Conservation (phyloP, 2,888 invertebrate species). For the Lampropteryx suffumata region DNA sequence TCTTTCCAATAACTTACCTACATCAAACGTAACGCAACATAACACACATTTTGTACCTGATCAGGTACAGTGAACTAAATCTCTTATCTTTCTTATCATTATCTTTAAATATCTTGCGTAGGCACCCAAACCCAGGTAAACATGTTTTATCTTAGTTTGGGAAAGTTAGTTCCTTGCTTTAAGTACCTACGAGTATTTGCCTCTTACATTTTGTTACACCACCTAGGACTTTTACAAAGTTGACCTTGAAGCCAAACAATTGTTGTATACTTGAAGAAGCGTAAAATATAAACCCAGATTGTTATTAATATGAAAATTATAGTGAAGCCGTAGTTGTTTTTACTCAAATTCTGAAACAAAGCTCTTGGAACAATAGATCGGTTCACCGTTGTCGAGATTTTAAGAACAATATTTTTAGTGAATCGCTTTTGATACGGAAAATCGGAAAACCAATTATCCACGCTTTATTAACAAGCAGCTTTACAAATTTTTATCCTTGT, state of each 20-base stretch:
- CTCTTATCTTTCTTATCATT: conserved; percentile 35
- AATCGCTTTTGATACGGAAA: conserved; percentile 32
- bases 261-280: too few relatives aligned
- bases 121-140: conserved; percentile 2
- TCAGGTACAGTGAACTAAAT: conserved; percentile 27
- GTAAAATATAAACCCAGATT: not conserved
- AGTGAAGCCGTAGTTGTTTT: conserved; percentile 6
- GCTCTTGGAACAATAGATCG: conserved; percentile 37
- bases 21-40: too few relatives aligned
- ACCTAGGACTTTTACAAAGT: not conserved
- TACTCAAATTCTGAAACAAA: conserved; percentile 28
- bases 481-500: conserved; percentile 1
- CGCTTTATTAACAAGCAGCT: too few relatives aligned
- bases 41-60: conserved; percentile 2
- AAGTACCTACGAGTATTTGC: not conserved
- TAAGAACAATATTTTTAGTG: conserved; percentile 33
- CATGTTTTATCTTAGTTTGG: conserved; percentile 1
- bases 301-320: not conserved
- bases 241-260: too few relatives aligned
- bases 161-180: not conserved
- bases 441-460: conserved; percentile 33
- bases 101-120: conserved; percentile 18
- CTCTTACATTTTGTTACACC: not conserved
- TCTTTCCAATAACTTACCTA: too few relatives aligned
- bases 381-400: conserved; percentile 38